Conservation (phyloP, 2,888 invertebrate species). For the Crossocerus cetratus region DNA sequence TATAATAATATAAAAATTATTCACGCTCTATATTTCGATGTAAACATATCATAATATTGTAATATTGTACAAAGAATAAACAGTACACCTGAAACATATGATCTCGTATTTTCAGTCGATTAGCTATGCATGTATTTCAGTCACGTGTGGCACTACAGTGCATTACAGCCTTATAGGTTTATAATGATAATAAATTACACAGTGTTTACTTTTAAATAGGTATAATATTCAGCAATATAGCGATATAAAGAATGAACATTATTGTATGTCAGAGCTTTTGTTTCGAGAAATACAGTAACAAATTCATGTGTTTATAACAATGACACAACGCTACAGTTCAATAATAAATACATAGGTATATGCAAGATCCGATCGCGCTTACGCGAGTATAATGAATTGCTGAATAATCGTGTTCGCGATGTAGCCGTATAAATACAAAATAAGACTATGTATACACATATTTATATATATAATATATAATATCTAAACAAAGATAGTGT, state of each 20-base stretch:
- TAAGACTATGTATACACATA: slow-evolving; percentile 47
- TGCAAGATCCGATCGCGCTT: slow-evolving; percentile 32
- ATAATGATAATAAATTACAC: background rate
- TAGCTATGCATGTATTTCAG: background rate
- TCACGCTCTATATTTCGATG: slow-evolving; percentile 49
- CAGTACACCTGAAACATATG: slow-evolving; percentile 33
- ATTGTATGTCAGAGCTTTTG: slow-evolving; percentile 31
- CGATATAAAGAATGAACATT: slow-evolving; percentile 54
- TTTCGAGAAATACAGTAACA: slow-evolving; percentile 44
- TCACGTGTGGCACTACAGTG: background rate
- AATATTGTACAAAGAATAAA: slow-evolving; percentile 59
- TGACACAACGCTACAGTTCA: slow-evolving; percentile 42
- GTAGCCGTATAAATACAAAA: slow-evolving; percentile 59
- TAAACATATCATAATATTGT: slow-evolving; percentile 56
- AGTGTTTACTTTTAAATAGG: slow-evolving; percentile 44
- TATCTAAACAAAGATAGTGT: slow-evolving; percentile 53
- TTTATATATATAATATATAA: slow-evolving; percentile 37
- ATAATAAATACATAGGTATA: slow-evolving; percentile 55
- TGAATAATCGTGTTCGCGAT: slow-evolving; percentile 32
- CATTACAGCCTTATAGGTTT: background rate
- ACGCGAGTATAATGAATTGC: slow-evolving; percentile 44
- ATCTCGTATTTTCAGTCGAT: background rate
- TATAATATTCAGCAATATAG: slow-evolving; percentile 55
- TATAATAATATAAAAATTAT: slow-evolving; percentile 40
- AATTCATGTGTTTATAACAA: slow-evolving; percentile 45